Evolutionary conservation across 2,113 vertebrate species (phyloP), one percentile per base, ranked within the genome.

Genomic region (Carassius carassius): DNA sequence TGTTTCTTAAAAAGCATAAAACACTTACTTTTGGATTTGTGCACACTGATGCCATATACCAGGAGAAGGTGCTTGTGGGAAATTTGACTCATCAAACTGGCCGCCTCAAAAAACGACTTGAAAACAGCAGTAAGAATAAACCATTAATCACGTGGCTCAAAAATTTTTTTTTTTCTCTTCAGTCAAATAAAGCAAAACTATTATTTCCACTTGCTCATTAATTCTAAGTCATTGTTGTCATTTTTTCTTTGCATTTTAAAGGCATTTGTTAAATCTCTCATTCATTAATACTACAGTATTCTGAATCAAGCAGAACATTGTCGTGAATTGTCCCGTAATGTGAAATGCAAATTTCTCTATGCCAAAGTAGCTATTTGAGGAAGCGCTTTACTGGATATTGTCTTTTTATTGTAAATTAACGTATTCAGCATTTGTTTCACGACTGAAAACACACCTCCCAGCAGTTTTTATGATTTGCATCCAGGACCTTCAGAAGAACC

Each of bases 61-160:
- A 95, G 91, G 44, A 99, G 93, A 17, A 99, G 95, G 83, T 98
- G 98, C 82, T 96, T 97, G 89, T 98, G 95, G 0, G 97, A 97
- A 25, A 98, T 94, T 89, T 98, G 97, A 88, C 96, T 97, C 97
- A 99, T 98, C 89, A 96, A 82, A 86, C 97, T 98, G 51, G 97
- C 97, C 0, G 97, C 97, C 90, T 99, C 98, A 87, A 99, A 97
- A 90, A 99, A 97, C 1, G 96, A 97, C 97, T 99, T 76, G n/a
- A 37, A 81, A 23, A 82, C 41, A 76, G 4, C 5, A n/a, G 37
- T 19, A 60, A 58, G 47, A 49, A 58, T 37, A 65, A 44, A 37
- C 10, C 0, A 63, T 25, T 25, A 14, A 47, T 49, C 44, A 51
- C n/a, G 16, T 25, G n/a, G 10, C 4, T 23, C 8, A 44, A 44